These are phyloP conservation scores for Cephus cinctus DNA, from an alignment of 1,140 invertebrate species.

Conservation along the genomic window DNA sequence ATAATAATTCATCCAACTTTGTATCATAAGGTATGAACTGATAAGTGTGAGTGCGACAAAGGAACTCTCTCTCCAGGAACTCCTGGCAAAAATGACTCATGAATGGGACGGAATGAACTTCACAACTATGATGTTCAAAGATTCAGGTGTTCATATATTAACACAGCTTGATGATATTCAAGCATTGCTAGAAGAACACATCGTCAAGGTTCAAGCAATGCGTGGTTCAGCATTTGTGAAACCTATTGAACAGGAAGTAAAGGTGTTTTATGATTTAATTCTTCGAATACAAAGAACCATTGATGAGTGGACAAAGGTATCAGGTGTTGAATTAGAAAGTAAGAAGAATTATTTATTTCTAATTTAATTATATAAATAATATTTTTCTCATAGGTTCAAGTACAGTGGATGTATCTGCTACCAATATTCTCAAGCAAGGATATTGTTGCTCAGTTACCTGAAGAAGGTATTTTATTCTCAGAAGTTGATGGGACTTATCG, in stretches of 20 bases:
- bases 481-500: constrained; percentile 77
- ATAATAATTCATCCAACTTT: constrained; percentile 11
- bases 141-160: constrained; percentile 77
- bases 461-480: constrained; percentile 78
- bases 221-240: constrained; percentile 89
- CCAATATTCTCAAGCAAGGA: constrained; percentile 94
- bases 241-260: constrained; percentile 79
- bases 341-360: constrained; percentile 8
- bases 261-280: constrained; percentile 80
- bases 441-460: constrained; percentile 90
- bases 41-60: constrained; percentile 89
- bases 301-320: constrained; percentile 83
- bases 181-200: constrained; percentile 83
- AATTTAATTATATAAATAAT: background rate
- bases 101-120: constrained; percentile 84
- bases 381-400: constrained; percentile 64
- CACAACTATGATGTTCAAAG: constrained; percentile 71
- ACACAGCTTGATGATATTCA: constrained; percentile 84
- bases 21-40: constrained; percentile 64
- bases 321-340: constrained; percentile 27
- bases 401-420: constrained; percentile 88
- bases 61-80: constrained; percentile 78
- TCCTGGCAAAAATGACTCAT: constrained; percentile 77
- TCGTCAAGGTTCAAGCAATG: constrained; percentile 86
- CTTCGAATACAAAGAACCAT: constrained; percentile 75